Conservation (phyloP, 2,888 invertebrate genomes). For the Suillia variegata region DNA sequence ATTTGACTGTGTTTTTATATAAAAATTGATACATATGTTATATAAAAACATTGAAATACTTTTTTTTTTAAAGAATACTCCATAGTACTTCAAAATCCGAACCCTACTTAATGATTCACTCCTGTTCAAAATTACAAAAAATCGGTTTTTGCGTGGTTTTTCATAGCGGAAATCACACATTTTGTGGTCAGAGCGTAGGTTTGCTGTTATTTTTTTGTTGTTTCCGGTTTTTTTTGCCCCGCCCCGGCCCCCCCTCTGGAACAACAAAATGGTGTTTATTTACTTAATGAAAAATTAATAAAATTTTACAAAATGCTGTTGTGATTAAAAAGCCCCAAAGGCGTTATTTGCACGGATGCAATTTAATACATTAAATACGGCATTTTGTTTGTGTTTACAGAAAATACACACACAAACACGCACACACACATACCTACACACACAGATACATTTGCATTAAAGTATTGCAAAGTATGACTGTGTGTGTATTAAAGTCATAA, state of each 20-base stretch:
- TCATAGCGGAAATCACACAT: slow-evolving; percentile 42
- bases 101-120: too few relatives aligned
- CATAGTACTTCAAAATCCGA: too few relatives aligned
- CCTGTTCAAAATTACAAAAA: too few relatives aligned
- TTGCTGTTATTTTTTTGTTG: background rate
- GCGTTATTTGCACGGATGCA: slow-evolving; percentile 39
- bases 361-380: slow-evolving; percentile 51
- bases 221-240: background rate
- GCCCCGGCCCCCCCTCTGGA: too few relatives aligned
- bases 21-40: too few relatives aligned
- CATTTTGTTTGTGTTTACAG: slow-evolving; percentile 15
- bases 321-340: slow-evolving; percentile 15
- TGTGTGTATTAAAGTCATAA: too few relatives aligned
- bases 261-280: slow-evolving; percentile 36
- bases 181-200: slow-evolving; percentile 32
- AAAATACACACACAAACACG: slow-evolving; percentile 5
- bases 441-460: background rate
- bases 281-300: slow-evolving; percentile 49
- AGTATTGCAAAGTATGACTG: too few relatives aligned
- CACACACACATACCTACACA: background rate
- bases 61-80: too few relatives aligned
- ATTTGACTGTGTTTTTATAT: too few relatives aligned
- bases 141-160: slow-evolving; percentile 14
- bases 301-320: slow-evolving; percentile 33
- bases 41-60: too few relatives aligned